These are phyloP conservation scores for Teleopsis dalmanni DNA, from an alignment of 1,140 invertebrate species.

Conservation along the genomic window DNA sequence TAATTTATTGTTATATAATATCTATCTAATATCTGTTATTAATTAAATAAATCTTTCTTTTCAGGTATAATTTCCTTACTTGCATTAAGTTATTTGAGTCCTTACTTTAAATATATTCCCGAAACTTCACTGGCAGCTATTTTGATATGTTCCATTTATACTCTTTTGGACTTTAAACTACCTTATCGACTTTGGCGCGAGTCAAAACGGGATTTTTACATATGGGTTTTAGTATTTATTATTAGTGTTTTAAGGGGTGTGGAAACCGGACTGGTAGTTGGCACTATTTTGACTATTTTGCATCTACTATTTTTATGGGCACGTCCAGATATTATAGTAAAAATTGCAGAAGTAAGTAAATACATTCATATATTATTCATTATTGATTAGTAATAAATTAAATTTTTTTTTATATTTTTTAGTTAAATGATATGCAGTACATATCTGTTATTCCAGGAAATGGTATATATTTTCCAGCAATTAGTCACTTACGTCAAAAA, in stretches of 20 bases:
- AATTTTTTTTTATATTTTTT: not conserved
- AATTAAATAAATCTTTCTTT: too few relatives aligned
- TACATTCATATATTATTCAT: not conserved
- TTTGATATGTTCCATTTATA: slow-evolving; percentile 49
- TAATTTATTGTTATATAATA: too few relatives aligned
- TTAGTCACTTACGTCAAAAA: slow-evolving; percentile 51
- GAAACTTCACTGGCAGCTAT: slow-evolving; percentile 71
- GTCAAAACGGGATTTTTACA: slow-evolving; percentile 58
- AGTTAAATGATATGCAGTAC: slow-evolving; percentile 46
- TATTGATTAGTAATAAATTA: not conserved
- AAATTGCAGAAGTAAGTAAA: slow-evolving; percentile 46
- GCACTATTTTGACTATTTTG: slow-evolving; percentile 73
- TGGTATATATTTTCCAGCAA: slow-evolving; percentile 59
- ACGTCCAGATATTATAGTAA: slow-evolving; percentile 61
- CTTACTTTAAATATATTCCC: slow-evolving; percentile 77
- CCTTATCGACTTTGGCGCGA: slow-evolving; percentile 65
- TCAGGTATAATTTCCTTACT: slow-evolving; percentile 50
- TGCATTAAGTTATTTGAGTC: slow-evolving; percentile 66
- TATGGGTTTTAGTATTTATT: slow-evolving; percentile 69
- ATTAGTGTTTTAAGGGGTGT: slow-evolving; percentile 71
- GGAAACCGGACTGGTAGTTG: slow-evolving; percentile 82
- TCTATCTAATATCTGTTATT: too few relatives aligned
- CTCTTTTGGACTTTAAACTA: slow-evolving; percentile 56
- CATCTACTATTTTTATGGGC: slow-evolving; percentile 76
- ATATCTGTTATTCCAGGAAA: slow-evolving; percentile 52